phyloP scores from a whole-genome alignment of 2,888 invertebrate genomes.

The Tridacna crocea region DNA sequence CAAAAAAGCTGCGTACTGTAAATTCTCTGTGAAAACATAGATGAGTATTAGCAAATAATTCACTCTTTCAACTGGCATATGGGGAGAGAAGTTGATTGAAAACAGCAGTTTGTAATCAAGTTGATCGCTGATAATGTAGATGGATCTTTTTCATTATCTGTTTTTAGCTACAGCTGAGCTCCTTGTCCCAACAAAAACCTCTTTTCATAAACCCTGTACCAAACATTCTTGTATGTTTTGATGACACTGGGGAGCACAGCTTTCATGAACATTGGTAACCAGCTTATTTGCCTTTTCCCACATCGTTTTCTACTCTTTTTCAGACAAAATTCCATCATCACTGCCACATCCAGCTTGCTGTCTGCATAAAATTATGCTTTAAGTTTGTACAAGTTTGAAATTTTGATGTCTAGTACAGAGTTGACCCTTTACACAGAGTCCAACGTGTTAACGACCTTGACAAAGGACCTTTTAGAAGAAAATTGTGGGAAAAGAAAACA shows the following conservation, averaged over 20 bases:
- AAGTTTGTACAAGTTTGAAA: too few species aligned
- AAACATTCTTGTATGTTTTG: background rate
- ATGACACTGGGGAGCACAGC: background rate
- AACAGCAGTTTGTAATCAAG: constrained; percentile 6
- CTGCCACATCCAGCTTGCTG: too few species aligned
- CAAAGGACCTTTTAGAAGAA: too few species aligned
- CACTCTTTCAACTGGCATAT: too few species aligned
- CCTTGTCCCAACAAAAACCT: background rate
- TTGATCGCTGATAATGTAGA: constrained; percentile 6
- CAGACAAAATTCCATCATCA: background rate
- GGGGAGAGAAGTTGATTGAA: background rate
- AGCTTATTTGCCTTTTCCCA: background rate
- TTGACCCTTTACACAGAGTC: too few species aligned
- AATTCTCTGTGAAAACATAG: too few species aligned
- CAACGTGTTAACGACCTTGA: too few species aligned
- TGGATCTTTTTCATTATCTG: constrained; percentile 15
- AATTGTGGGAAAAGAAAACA: too few species aligned
- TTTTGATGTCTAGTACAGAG: too few species aligned
- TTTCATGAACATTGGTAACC: background rate
- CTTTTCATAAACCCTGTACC: background rate
- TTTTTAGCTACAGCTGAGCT: background rate
- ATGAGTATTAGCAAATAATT: too few species aligned
- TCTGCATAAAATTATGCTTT: too few species aligned
- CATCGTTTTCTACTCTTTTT: background rate
- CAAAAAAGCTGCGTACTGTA: too few species aligned